Conservation (phyloP, 2,113 vertebrate genomes). For the Odocoileus virginianus region DNA sequence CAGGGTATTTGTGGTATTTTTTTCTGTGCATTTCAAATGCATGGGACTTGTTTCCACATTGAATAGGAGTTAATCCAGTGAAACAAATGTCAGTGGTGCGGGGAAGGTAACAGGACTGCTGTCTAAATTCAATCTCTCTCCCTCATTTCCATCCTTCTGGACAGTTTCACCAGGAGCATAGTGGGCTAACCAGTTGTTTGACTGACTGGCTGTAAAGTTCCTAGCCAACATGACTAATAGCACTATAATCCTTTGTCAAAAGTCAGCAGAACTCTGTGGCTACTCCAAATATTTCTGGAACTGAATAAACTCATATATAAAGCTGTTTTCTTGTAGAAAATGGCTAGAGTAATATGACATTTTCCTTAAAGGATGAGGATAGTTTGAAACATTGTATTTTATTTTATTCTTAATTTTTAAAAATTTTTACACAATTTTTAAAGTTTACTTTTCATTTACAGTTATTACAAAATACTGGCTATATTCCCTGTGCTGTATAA, state of each 20-base stretch:
- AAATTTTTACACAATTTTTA: not conserved
- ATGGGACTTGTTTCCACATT: not conserved
- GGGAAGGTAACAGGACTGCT: not conserved
- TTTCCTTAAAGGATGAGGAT: not conserved
- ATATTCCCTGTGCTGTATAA: not conserved
- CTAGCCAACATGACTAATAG: not conserved
- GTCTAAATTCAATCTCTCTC: not conserved
- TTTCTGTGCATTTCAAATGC: not conserved
- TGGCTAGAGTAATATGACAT: not conserved
- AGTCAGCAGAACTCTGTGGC: not conserved
- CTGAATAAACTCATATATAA: not conserved
- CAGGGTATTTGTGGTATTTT: not conserved
- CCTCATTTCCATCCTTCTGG: not conserved
- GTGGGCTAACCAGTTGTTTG: not conserved
- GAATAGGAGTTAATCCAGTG: constrained; percentile 13
- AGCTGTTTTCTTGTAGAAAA: not conserved
- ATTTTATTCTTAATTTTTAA: not conserved
- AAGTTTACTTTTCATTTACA: not conserved
- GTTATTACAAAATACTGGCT: not conserved
- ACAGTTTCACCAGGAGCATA: not conserved
- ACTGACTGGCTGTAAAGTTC: not conserved
- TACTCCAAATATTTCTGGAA: not conserved
- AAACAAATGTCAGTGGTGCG: constrained; percentile 16
- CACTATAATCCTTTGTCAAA: not conserved
- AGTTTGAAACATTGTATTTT: not conserved